Conservation (phyloP, 2,113 vertebrate genomes). For the Mesembrinibis cayennensis region DNA sequence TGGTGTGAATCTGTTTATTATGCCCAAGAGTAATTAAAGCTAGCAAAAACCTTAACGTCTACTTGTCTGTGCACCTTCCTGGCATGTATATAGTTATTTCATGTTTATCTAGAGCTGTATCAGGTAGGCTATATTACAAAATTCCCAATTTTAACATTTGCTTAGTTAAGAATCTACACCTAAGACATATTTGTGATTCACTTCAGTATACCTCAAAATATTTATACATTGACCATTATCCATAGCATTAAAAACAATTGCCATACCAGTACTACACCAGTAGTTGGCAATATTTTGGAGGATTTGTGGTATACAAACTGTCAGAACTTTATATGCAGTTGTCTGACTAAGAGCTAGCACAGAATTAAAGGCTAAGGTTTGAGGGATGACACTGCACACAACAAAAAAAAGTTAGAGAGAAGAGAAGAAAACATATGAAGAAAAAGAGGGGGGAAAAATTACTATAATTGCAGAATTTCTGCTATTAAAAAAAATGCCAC, state of each 20-base stretch:
- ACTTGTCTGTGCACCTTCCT: background rate
- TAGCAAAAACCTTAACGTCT: background rate
- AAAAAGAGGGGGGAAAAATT: rapidly evolving
- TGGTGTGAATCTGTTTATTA: background rate
- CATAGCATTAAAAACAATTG: background rate
- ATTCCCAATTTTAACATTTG: background rate
- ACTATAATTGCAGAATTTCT: background rate
- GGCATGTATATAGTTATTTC: background rate
- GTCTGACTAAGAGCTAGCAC: background rate
- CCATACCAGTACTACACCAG: background rate
- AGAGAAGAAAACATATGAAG: background rate
- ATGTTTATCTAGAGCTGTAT: background rate
- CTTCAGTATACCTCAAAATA: background rate
- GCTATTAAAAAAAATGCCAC: background rate
- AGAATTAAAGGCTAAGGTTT: background rate
- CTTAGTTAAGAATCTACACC: background rate
- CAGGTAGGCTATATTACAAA: background rate
- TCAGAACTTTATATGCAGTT: background rate
- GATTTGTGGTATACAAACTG: background rate
- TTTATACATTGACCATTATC: background rate
- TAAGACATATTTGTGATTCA: background rate
- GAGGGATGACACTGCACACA: background rate
- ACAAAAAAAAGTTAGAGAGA: background rate
- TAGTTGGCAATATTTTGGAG: background rate
- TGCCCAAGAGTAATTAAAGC: background rate